A percentile compares a stretch with the other conserved stretches of the same genome.
Evolutionary conservation across 2,888 invertebrate genomes (phyloP).

Genomic region (Suillia variegata): DNA sequence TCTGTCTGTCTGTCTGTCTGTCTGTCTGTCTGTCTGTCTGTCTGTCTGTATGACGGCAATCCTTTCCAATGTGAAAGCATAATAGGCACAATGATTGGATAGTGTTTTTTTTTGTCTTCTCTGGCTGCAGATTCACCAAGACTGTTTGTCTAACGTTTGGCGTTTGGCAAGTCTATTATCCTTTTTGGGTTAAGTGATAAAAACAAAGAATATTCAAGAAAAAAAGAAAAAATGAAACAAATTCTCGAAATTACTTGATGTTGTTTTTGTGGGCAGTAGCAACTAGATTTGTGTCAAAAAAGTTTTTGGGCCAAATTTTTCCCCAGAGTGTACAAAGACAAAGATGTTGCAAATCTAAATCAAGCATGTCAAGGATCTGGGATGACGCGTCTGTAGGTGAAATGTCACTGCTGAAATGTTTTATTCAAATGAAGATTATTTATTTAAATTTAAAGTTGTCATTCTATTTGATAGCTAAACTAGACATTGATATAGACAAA

Average conservation of each 20-base stretch:
- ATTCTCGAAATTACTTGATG: conserved; percentile 15
- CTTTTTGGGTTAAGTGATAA: conserved; percentile 26
- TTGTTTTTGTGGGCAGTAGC: conserved; percentile 18
- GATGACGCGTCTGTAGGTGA: no score
- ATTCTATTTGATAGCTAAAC: no score
- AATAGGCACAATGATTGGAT: conserved; percentile 17
- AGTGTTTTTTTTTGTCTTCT: conserved; percentile 7
- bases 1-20: background rate
- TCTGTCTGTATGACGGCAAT: background rate
- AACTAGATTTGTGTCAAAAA: conserved; percentile 32
- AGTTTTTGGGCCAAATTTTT: conserved; percentile 7
- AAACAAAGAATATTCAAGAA: background rate
- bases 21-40: background rate
- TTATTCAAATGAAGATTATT: no score
- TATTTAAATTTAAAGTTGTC: no score
- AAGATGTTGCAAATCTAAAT: no score
- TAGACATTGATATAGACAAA: no score
- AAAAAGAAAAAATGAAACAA: conserved; percentile 13
- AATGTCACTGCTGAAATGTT: no score
- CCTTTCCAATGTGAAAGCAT: background rate
- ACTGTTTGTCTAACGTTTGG: conserved; percentile 5
- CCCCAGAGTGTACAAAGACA: background rate
- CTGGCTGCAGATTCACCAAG: background rate
- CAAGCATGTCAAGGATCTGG: no score
- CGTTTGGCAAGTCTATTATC: conserved; percentile 22